Percentiles rank a stretch among this genome's conserved stretches.
These are phyloP conservation scores for Campaea margaritaria DNA, from an alignment of 2,888 invertebrate genomes.

Conservation along the genomic window DNA sequence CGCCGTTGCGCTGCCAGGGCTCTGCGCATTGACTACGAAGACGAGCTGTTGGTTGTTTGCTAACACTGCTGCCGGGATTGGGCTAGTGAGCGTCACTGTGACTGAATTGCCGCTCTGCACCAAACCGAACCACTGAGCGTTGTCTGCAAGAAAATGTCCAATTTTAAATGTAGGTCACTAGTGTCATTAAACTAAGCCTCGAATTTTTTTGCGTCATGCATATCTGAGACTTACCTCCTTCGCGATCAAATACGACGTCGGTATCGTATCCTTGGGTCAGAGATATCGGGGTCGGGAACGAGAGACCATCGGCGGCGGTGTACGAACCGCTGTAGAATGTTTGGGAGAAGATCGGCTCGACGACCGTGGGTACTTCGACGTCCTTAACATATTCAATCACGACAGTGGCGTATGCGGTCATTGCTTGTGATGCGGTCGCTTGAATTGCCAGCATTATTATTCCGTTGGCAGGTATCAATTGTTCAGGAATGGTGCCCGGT, in stretches of 20 bases:
- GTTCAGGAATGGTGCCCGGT: slow-evolving; percentile 41
- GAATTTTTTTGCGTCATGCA: neutral
- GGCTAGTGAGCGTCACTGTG: slow-evolving; percentile 28
- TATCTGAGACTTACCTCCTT: slow-evolving; percentile 45
- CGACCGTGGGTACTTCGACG: slow-evolving; percentile 6
- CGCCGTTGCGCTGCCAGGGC: slow-evolving; percentile 26
- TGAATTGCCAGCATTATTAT: slow-evolving; percentile 45
- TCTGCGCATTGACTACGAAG: slow-evolving; percentile 31
- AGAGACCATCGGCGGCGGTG: slow-evolving; percentile 37
- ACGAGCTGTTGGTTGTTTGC: slow-evolving; percentile 42
- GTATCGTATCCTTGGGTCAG: slow-evolving; percentile 46
- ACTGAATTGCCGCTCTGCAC: slow-evolving; percentile 30
- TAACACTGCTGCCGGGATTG: slow-evolving; percentile 45
- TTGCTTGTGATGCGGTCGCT: slow-evolving; percentile 42
- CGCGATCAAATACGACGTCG: slow-evolving; percentile 39
- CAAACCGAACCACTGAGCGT: slow-evolving; percentile 29
- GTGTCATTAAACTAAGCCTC: neutral
- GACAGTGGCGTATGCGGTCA: slow-evolving; percentile 45
- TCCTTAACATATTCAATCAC: slow-evolving; percentile 39
- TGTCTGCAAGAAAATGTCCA: slow-evolving; percentile 4
- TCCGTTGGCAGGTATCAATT: slow-evolving; percentile 41
- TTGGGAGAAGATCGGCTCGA: slow-evolving; percentile 22
- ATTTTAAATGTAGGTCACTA: neutral
- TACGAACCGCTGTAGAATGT: slow-evolving; percentile 51
- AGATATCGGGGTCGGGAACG: slow-evolving; percentile 40